phyloP scores from a whole-genome alignment of 2,797 vertebrate species.

The Centroberyx gerrardi region DNA sequence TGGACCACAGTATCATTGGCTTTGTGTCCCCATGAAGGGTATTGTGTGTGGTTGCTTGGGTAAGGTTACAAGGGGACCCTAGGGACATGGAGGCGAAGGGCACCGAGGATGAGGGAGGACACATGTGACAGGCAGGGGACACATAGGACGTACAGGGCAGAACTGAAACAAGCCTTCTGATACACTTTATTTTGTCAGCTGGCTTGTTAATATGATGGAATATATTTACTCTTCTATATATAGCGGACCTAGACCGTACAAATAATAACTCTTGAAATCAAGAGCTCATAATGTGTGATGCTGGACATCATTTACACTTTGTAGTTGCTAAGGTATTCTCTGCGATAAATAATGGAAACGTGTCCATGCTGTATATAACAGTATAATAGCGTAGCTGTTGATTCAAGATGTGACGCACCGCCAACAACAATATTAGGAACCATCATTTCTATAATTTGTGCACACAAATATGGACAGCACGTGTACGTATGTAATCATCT shows the following conservation, averaged over 20 bases:
- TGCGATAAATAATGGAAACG: no score
- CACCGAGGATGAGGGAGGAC: conserved; percentile 78
- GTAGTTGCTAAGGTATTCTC: no score
- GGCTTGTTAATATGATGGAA: conserved; percentile 26
- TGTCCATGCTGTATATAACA: neutral
- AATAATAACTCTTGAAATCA: neutral
- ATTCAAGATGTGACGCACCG: conserved; percentile 19
- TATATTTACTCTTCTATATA: no score
- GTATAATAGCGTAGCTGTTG: neutral
- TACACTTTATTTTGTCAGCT: conserved; percentile 11
- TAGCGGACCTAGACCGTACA: neutral
- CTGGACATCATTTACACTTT: neutral
- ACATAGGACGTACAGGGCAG: conserved; percentile 58
- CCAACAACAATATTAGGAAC: conserved; percentile 20
- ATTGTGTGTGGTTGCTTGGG: conserved; percentile 75
- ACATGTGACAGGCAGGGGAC: conserved; percentile 82
- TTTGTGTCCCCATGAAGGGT: conserved; percentile 81
- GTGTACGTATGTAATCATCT: conserved; percentile 28
- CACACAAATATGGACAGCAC: conserved; percentile 39
- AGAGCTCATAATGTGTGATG: neutral
- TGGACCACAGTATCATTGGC: conserved; percentile 72
- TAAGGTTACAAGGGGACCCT: conserved; percentile 77
- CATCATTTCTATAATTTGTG: conserved; percentile 30
- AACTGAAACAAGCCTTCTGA: conserved; percentile 50
- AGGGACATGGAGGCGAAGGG: conserved; percentile 78